Conservation (phyloP, 2,888 invertebrate genomes). For the Tenthredo livida region DNA sequence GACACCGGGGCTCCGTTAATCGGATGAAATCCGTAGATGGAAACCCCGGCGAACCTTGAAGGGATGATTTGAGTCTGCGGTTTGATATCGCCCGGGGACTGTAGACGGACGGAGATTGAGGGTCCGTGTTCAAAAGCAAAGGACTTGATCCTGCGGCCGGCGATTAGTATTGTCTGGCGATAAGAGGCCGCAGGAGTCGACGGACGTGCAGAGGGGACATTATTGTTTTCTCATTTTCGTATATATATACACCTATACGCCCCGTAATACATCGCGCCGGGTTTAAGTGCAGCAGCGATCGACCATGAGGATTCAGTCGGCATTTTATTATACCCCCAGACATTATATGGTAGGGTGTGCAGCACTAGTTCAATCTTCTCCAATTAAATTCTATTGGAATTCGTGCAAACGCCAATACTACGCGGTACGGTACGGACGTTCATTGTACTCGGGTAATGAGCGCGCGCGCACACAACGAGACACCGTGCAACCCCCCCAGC, state of each 20-base stretch:
- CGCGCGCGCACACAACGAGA: constrained; percentile 60
- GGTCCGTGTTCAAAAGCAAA: no score
- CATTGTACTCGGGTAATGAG: constrained; percentile 76
- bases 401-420: constrained; percentile 75
- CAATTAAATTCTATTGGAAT: constrained; percentile 77
- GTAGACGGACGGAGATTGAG: not conserved
- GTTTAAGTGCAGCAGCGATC: not conserved
- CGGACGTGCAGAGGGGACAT: not conserved
- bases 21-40: constrained; percentile 22
- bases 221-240: constrained; percentile 22
- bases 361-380: constrained; percentile 69
- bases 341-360: constrained; percentile 11
- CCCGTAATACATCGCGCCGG: not conserved
- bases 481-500: constrained; percentile 7
- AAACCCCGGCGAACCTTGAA: not conserved
- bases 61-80: not conserved
- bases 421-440: constrained; percentile 64
- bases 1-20: constrained; percentile 10
- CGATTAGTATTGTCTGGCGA: no score
- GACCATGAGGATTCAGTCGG: not conserved
- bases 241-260: no score
- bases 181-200: no score
- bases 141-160: no score
- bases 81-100: not conserved
- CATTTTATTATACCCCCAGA: constrained; percentile 40